A percentile compares a stretch with the other conserved stretches of the same genome.
Conservation (phyloP, 2,888 invertebrate species). For the Acanthosoma haemorrhoidale region DNA sequence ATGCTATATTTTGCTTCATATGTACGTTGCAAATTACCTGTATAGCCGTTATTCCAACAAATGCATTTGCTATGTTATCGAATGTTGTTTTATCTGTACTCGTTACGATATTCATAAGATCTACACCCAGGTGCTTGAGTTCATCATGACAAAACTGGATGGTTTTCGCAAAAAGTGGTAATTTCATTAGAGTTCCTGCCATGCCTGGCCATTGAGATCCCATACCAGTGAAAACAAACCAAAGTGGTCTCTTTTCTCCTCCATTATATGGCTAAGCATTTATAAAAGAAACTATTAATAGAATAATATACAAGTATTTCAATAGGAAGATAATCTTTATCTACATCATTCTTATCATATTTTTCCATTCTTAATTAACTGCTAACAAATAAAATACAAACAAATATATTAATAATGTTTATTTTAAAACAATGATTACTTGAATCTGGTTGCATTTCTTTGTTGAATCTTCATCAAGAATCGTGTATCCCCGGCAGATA, state of each 20-base stretch:
- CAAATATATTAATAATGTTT: too few species aligned
- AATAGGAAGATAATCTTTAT: too few species aligned
- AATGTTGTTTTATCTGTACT: slow-evolving; percentile 57
- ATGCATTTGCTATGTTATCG: slow-evolving; percentile 62
- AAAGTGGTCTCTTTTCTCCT: slow-evolving; percentile 48
- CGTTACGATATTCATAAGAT: slow-evolving; percentile 58
- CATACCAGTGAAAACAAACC: slow-evolving; percentile 72
- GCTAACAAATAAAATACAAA: neutral
- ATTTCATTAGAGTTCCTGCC: slow-evolving; percentile 60
- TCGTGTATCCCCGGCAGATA: slow-evolving; percentile 51
- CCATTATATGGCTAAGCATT: neutral
- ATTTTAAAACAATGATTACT: too few species aligned
- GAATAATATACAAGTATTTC: too few species aligned
- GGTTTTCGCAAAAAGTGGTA: slow-evolving; percentile 61
- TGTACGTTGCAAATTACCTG: slow-evolving; percentile 51
- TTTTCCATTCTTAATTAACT: too few species aligned
- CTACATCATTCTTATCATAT: too few species aligned
- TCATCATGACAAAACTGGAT: slow-evolving; percentile 55
- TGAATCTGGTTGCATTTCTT: neutral
- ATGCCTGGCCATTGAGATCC: slow-evolving; percentile 68
- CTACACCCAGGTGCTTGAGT: slow-evolving; percentile 56
- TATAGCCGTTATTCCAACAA: slow-evolving; percentile 68
- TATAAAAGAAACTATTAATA: neutral
- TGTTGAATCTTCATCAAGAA: slow-evolving; percentile 40
- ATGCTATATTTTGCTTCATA: too few species aligned